These are phyloP conservation scores for Cybosia mesomella DNA, from an alignment of 2,888 invertebrate genomes.

Conservation along the genomic window DNA sequence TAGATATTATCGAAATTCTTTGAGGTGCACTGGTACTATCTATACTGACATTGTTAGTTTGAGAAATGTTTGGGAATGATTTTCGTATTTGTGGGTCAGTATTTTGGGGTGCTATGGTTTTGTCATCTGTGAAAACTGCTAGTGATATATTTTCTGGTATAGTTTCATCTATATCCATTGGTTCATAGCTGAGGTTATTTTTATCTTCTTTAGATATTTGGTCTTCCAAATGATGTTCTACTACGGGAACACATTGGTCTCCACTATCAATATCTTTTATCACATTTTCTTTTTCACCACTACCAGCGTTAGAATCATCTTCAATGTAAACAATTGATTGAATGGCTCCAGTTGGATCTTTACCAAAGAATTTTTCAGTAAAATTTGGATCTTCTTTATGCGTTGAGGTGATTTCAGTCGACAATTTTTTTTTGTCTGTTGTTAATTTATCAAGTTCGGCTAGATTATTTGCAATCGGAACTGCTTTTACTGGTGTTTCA, in stretches of 20 bases:
- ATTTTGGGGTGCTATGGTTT: slow-evolving; percentile 30
- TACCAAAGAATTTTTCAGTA: slow-evolving; percentile 60
- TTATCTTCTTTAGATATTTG: slow-evolving; percentile 32
- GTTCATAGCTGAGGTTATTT: slow-evolving; percentile 68
- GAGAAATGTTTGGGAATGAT: slow-evolving; percentile 36
- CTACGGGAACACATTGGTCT: slow-evolving; percentile 78
- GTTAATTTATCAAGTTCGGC: slow-evolving; percentile 10
- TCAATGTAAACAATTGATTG: slow-evolving; percentile 67
- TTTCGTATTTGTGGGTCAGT: slow-evolving; percentile 35
- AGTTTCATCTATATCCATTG: slow-evolving; percentile 83
- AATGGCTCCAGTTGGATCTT: slow-evolving; percentile 55
- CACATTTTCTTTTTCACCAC: slow-evolving; percentile 42
- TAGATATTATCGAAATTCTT: slow-evolving; percentile 16
- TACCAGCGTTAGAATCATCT: slow-evolving; percentile 69
- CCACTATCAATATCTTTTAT: slow-evolving; percentile 54
- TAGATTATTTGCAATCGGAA: slow-evolving; percentile 20
- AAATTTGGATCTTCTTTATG: slow-evolving; percentile 30
- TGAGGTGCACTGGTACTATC: slow-evolving; percentile 24
- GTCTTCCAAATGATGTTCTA: slow-evolving; percentile 53
- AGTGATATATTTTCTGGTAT: slow-evolving; percentile 68
- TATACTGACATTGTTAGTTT: slow-evolving; percentile 37
- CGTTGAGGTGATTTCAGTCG: not conserved
- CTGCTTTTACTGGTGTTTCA: slow-evolving; percentile 21
- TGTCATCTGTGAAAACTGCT: slow-evolving; percentile 49
- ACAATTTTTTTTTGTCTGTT: not conserved